A percentile compares a stretch with the other conserved stretches of the same genome.
Evolutionary conservation across 2,888 invertebrate species (phyloP).

Genomic region (Holacanthella duospinosa): DNA sequence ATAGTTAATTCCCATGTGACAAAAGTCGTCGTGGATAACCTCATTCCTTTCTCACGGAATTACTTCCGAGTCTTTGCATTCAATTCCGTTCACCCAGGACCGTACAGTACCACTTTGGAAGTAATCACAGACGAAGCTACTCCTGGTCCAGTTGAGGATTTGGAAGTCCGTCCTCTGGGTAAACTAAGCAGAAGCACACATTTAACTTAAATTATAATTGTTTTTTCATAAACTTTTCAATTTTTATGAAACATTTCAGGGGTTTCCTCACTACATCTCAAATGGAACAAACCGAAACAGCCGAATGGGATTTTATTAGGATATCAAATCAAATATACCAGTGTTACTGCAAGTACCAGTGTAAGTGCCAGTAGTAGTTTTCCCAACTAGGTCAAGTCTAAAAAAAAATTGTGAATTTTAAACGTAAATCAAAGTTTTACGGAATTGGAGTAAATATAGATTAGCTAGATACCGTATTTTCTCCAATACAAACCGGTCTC

Average conservation of each 20-base stretch:
- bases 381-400: too few relatives aligned
- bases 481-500: too few relatives aligned
- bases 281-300: constrained; percentile 83
- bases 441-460: too few relatives aligned
- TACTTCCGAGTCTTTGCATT: constrained; percentile 78
- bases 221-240: too few relatives aligned
- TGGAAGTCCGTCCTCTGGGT: too few relatives aligned
- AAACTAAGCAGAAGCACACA: too few relatives aligned
- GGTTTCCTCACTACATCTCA: constrained; percentile 67
- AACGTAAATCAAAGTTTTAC: neutral
- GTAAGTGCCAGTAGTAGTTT: too few relatives aligned
- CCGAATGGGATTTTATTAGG: constrained; percentile 86
- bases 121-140: constrained; percentile 82
- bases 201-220: too few relatives aligned
- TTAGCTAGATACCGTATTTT: too few relatives aligned
- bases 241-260: too few relatives aligned
- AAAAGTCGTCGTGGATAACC: constrained; percentile 64
- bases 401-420: too few relatives aligned
- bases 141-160: constrained; percentile 64
- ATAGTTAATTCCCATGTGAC: constrained; percentile 60
- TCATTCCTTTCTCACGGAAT: constrained; percentile 77
- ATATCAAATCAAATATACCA: constrained; percentile 82
- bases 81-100: constrained; percentile 83
- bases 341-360: too few relatives aligned
- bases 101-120: constrained; percentile 69